Evolutionary conservation across 2,888 invertebrate species (phyloP).

Genomic region (Lymantria dispar): DNA sequence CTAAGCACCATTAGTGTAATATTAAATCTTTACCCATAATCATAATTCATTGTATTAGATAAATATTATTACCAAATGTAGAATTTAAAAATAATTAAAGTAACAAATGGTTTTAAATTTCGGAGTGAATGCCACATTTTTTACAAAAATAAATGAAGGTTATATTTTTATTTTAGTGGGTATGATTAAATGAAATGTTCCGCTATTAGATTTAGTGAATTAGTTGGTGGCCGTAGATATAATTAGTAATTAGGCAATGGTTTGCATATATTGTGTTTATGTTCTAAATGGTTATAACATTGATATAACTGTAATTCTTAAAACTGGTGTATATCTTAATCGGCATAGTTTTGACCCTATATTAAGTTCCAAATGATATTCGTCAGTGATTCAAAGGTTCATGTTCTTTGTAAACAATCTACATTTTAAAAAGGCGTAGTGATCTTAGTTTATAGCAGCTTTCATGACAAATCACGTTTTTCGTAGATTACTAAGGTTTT

Average conservation of each 20-base stretch:
- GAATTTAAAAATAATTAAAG: constrained; percentile 14
- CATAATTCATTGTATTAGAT: constrained; percentile 30
- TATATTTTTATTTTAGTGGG: constrained; percentile 8
- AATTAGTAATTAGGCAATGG: too few relatives aligned
- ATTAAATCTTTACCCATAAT: constrained; percentile 27
- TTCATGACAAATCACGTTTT: constrained; percentile 51
- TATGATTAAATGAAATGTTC: background rate
- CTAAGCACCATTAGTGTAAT: constrained; percentile 42
- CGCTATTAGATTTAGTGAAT: background rate
- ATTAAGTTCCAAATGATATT: too few relatives aligned
- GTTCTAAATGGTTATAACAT: too few relatives aligned
- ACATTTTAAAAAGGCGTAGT: too few relatives aligned
- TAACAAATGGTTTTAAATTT: constrained; percentile 8
- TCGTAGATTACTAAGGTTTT: constrained; percentile 1
- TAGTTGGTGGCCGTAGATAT: too few relatives aligned
- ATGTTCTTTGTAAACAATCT: too few relatives aligned
- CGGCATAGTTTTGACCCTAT: too few relatives aligned
- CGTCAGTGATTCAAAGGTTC: too few relatives aligned
- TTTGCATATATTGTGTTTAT: too few relatives aligned
- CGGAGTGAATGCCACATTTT: background rate
- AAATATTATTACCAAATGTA: constrained; percentile 34
- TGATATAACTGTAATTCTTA: too few relatives aligned
- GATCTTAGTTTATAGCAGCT: background rate
- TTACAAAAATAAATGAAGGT: constrained; percentile 25
- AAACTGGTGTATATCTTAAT: too few relatives aligned